phyloP scores from a whole-genome alignment of 1,140 invertebrate genomes.

The Macrocentrus cingulum region DNA sequence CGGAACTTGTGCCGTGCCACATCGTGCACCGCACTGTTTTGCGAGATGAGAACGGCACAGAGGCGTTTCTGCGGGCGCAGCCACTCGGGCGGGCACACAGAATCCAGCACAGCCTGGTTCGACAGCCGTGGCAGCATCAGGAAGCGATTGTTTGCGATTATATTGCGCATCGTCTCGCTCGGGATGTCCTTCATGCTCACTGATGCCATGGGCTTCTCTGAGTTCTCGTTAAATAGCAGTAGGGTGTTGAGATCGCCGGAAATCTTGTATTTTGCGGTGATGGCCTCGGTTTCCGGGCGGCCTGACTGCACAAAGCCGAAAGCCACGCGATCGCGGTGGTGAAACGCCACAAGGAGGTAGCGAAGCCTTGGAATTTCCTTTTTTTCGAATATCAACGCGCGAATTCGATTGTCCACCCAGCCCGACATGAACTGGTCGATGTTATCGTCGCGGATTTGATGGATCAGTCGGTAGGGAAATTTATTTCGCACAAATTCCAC shows the following conservation, averaged over 20 bases:
- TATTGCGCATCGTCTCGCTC: conserved; percentile 81
- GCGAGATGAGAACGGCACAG: conserved; percentile 84
- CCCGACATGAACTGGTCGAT: conserved; percentile 79
- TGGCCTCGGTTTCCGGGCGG: conserved; percentile 66
- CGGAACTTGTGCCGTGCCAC: conserved; percentile 65
- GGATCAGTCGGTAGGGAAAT: conserved; percentile 79
- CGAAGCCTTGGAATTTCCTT: conserved; percentile 74
- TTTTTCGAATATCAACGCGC: conserved; percentile 85
- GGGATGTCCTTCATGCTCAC: conserved; percentile 86
- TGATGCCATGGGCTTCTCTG: conserved; percentile 76
- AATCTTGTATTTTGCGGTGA: conserved; percentile 72
- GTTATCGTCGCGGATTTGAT: conserved; percentile 71
- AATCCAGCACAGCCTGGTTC: conserved; percentile 81
- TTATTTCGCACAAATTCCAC: conserved; percentile 86
- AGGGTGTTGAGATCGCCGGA: conserved; percentile 80
- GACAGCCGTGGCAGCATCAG: conserved; percentile 85
- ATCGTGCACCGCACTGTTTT: conserved; percentile 67
- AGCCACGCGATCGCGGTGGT: conserved; percentile 80
- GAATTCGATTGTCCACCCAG: conserved; percentile 89
- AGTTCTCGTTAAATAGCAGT: conserved; percentile 89
- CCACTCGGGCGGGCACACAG: conserved; percentile 86
- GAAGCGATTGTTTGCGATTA: conserved; percentile 87
- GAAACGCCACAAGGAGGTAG: conserved; percentile 86
- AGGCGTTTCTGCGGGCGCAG: conserved; percentile 78
- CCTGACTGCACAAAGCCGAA: conserved; percentile 77